Conservation (phyloP, 2,888 invertebrate genomes). For the Chaetogeoica ovagalla region DNA sequence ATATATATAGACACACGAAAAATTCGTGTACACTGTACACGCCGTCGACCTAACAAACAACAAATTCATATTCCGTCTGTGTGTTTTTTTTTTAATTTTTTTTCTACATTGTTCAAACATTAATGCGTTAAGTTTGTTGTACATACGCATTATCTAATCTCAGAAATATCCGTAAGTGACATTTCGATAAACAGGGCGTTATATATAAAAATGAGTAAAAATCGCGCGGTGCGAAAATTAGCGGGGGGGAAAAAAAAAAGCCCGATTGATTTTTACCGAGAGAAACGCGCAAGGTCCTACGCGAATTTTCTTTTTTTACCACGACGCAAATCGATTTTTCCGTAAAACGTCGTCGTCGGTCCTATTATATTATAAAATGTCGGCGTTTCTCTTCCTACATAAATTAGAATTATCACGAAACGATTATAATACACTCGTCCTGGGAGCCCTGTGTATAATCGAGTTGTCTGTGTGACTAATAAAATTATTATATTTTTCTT, state of each 20-base stretch:
- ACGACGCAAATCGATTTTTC: too few relatives aligned
- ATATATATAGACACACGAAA: not conserved
- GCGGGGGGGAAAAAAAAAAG: not conserved
- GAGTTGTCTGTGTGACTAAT: too few relatives aligned
- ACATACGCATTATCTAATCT: not conserved
- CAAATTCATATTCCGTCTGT: not conserved
- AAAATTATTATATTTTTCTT: too few relatives aligned
- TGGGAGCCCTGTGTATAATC: too few relatives aligned
- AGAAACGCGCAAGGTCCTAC: too few relatives aligned
- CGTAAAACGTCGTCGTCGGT: too few relatives aligned
- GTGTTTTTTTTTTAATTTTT: not conserved
- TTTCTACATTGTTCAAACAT: slow-evolving; percentile 21
- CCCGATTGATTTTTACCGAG: not conserved
- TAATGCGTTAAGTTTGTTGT: not conserved
- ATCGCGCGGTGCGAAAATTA: not conserved
- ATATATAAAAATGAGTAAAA: too few relatives aligned
- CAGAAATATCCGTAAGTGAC: not conserved
- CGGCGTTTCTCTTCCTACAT: not conserved
- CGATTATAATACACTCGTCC: too few relatives aligned
- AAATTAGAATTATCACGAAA: too few relatives aligned
- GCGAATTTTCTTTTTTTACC: too few relatives aligned
- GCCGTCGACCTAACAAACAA: not conserved
- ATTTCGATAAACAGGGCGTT: too few relatives aligned
- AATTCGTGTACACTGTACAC: not conserved
- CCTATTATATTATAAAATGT: not conserved